Evolutionary conservation across 2,888 invertebrate species (phyloP), one percentile per base, ranked within the genome.

Genomic region (Melanostoma mellinum): DNA sequence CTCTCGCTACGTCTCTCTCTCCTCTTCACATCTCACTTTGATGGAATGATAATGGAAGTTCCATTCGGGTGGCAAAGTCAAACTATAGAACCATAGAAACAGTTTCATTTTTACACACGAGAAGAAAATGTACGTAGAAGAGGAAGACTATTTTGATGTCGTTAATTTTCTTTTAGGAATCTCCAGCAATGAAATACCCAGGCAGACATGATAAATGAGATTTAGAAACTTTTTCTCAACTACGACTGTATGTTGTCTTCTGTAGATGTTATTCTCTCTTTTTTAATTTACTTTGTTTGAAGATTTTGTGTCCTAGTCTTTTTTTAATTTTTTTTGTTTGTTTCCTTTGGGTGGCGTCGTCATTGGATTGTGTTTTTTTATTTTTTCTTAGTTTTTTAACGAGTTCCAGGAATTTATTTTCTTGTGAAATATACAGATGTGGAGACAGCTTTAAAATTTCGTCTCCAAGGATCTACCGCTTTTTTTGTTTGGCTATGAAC

Each of bases 141-240:
- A 56, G 60, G 71, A 52, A 40, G 58, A 63, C 63, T 63, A 53
- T 67, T 67, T 53, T 67, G 53, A 44, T 40, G 67, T 81, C 68
- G 78, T 80, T 80, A 68, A 73, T 73, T 77, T 73, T 78, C 68
- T 72, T 76, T 77, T n/a, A 60, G 71, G 77, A 71, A 61, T 67
- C 76, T 71, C 71, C 60, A 63, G 68, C 68, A 78, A n/a, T 38
- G 68, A 46, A 68, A 77, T 63, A 58, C 55, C 67, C 55, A 44
- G 68, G 52, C 68, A 56, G 73, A 68, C 78, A 82, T 82, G 78
- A 82, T 82, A 82, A 82, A 78, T 82, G 82, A 82, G 82, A 78
- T 78, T 82, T 82, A 63, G 77, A 77, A 78, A 73, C 61, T 78
- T 82, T 68, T 65, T 71, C 48, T 63, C 56, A 46, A 74, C 30